Evolutionary conservation across 2,888 invertebrate genomes (phyloP).

Genomic region (Heliconius erato): DNA sequence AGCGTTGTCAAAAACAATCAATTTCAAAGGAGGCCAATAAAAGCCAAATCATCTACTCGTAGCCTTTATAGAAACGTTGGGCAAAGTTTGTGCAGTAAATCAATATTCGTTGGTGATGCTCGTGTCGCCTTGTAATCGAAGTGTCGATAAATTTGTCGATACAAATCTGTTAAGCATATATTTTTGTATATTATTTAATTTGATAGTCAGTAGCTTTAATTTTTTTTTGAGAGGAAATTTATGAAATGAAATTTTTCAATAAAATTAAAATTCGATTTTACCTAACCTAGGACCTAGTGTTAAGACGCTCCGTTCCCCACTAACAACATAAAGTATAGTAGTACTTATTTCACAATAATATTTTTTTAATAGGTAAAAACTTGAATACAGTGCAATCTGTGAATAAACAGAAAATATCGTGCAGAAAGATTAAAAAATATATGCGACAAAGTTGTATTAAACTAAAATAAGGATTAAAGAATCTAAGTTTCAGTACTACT

Average conservation of each 20-base stretch:
- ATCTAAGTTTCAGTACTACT: neutral
- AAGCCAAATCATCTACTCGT: constrained; percentile 35
- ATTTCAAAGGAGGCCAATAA: constrained; percentile 42
- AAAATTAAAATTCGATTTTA: too few relatives aligned
- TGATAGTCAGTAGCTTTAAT: too few relatives aligned
- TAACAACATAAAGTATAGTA: too few relatives aligned
- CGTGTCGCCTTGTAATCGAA: neutral
- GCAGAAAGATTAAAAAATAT: neutral
- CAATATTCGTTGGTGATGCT: constrained; percentile 36
- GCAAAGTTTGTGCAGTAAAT: constrained; percentile 45
- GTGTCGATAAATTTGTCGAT: constrained; percentile 36
- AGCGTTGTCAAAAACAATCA: constrained; percentile 38
- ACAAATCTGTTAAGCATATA: neutral
- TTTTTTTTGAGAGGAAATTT: too few relatives aligned
- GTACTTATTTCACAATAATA: too few relatives aligned
- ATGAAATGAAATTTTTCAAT: too few relatives aligned
- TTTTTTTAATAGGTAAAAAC: too few relatives aligned
- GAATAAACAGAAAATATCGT: too few relatives aligned
- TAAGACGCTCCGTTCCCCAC: too few relatives aligned
- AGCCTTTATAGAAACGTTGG: constrained; percentile 36
- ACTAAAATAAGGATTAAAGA: neutral
- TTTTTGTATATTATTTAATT: neutral
- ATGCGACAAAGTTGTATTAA: neutral
- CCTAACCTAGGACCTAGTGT: too few relatives aligned
- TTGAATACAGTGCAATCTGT: too few relatives aligned